phyloP scores from a whole-genome alignment of 2,113 vertebrate genomes.

The Thamnophis sirtalis region DNA sequence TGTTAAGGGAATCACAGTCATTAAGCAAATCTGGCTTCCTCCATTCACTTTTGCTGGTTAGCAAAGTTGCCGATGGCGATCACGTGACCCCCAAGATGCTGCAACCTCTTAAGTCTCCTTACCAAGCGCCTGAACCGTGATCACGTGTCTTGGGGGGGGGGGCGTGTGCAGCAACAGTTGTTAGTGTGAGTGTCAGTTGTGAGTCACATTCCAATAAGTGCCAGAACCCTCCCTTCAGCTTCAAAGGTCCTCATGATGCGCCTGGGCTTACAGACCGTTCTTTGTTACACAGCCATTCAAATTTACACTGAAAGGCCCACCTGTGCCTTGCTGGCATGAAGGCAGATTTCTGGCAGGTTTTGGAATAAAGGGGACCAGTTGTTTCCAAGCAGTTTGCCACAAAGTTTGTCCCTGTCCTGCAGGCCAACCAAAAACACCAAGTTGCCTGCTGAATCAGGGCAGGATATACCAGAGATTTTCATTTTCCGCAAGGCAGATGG shows the following conservation, averaged over 20 bases:
- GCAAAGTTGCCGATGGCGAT: background rate
- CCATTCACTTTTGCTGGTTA: no score
- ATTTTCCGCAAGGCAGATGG: no score
- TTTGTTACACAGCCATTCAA: no score
- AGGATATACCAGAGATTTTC: background rate
- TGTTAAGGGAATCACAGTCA: background rate
- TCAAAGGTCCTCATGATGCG: no score
- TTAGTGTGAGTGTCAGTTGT: background rate
- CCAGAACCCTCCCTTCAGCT: background rate
- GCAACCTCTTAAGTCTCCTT: background rate
- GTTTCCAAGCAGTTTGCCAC: background rate
- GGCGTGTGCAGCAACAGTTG: background rate
- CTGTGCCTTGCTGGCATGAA: background rate
- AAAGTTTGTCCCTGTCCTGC: background rate
- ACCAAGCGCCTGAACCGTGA: background rate
- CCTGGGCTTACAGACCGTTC: no score
- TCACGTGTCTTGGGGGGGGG: background rate
- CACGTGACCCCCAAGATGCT: no score
- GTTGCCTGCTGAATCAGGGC: background rate
- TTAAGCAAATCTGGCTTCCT: background rate
- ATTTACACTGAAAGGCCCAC: background rate
- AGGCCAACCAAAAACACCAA: no score
- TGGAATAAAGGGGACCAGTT: no score
- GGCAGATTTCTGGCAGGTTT: background rate
- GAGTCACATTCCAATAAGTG: background rate